Evolutionary conservation across 2,113 vertebrate species (phyloP), one percentile per base, ranked within the genome.

Genomic region (Rhea pennata): DNA sequence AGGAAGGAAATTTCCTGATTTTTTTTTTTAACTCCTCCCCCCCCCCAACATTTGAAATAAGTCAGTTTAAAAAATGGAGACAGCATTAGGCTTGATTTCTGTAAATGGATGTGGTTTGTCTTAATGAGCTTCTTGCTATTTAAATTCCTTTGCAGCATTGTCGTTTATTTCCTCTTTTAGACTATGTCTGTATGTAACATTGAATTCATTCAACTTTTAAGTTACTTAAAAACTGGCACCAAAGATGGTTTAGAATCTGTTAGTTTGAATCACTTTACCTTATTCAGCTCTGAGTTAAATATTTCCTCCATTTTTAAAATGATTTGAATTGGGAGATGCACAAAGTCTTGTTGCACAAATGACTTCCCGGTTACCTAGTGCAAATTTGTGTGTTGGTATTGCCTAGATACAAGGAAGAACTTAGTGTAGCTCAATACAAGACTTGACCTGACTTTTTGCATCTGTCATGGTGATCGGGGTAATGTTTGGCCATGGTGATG

Each of bases 181-280:
- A 70, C 10, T 36, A 0, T 13, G 79, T 23, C 74, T 75, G 86
- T 24, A 6, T 42, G 90, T 85, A 54, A 88, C 51, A 2, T 88
- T 24, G 86, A 56, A 94, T 42, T 77, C 85, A 67, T 76, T 70
- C 23, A 5, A 50, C 48, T 79, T 65, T 39, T 24, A 51, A 36
- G 75, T 88, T 90, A 59, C 77, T 93, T 95, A 80, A 94, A 89
- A 93, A 31, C 85, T n/a, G 92, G 78, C 88, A 90, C 20, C n/a
- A 5, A n/a, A 90, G 71, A 14, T 67, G 31, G 72, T 13, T 73
- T n/a, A 12, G 85, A 12, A 76, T 36, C 92, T 31, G 64, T 44
- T 77, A 64, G 69, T 93, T 91, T 65, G 14, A 59, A 5, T 79
- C 9, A 2, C 22, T 92, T 85, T 76, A 65, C 92, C 83, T 46